Percentiles rank a stretch among this genome's conserved stretches.
These are phyloP conservation scores for Polietes domitor DNA, from an alignment of 2,888 invertebrate species.

Conservation along the genomic window DNA sequence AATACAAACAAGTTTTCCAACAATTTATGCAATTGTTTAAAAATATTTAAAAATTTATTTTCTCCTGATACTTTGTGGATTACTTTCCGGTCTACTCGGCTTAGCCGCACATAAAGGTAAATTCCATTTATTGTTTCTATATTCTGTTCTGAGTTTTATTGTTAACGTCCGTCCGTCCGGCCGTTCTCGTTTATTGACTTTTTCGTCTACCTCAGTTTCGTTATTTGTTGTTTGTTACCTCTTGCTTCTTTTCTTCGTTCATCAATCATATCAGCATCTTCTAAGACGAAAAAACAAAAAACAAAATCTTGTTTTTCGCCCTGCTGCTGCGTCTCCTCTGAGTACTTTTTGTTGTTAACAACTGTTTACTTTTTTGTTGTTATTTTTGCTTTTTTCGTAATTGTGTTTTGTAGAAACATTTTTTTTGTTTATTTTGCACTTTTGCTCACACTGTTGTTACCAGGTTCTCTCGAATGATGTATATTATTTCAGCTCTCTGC, in stretches of 20 bases:
- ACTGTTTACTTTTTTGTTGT: constrained; percentile 45
- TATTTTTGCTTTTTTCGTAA: constrained; percentile 36
- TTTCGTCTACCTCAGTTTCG: neutral
- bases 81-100: neutral
- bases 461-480: neutral
- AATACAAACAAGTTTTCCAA: neutral
- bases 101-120: neutral
- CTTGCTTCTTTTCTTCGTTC: constrained; percentile 21
- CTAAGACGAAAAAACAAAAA: constrained; percentile 41
- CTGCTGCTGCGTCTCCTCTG: neutral
- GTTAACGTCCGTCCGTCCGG: neutral
- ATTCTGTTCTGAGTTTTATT: neutral
- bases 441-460: constrained; percentile 6
- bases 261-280: constrained; percentile 19
- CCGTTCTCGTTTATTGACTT: constrained; percentile 9
- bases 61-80: neutral
- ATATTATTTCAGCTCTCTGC: too few relatives aligned
- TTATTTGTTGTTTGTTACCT: neutral
- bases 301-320: constrained; percentile 33
- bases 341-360: constrained; percentile 34
- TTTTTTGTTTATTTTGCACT: constrained; percentile 55
- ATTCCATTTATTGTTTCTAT: neutral
- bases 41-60: neutral
- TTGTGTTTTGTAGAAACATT: constrained; percentile 39
- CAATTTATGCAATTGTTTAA: neutral